Evolutionary conservation across 2,113 vertebrate genomes (phyloP), one percentile per base, ranked within the genome.

Genomic region (Alectura lathami): DNA sequence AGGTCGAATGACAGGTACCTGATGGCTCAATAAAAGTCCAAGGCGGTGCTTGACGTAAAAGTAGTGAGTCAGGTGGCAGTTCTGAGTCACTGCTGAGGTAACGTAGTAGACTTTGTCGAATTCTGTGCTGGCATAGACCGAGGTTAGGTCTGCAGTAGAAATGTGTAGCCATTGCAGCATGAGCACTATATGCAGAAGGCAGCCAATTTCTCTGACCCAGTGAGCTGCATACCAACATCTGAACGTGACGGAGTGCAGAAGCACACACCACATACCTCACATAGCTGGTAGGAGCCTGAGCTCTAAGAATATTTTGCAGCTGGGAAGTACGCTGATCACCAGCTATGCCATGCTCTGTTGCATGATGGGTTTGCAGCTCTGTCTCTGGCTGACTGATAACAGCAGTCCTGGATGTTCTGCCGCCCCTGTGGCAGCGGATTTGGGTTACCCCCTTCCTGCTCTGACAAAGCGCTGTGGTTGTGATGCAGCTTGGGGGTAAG

Each of bases 11-110:
- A 48, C 85, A 57, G 76, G 67, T 86, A 94, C 86, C 64, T 81
- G 63, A 4, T 92, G 93, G 90, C 89, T 92, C 32, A 11, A 40
- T 48, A 68, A 62, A 38, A 34, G 67, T 86, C 50, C 75, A 78
- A 60, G 47, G 34, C 80, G 79, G 57, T 74, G 75, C 59, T 38
- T 90, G 73, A 36, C 90, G 83, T 47, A 36, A 73, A 74, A 40
- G 66, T 76, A n/a, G 40, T 83, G 88, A 94, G 56, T 94, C 87
- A 79, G 76, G 87, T 94, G 66, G 66, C 66, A 72, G 8, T 57
- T 96, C 45, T 95, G 90, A 93, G 80, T 97, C 83, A 94, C 50
- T 94, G 29, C 70, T 78, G 42, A 78, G 48, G 67, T 63, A 16
- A 8, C 32, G 43, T 16, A 30, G 27, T 60, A 69, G 76, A 84